Evolutionary conservation across 2,888 invertebrate genomes (phyloP), one percentile per base, ranked within the genome.

Genomic region (Elegia similella): DNA sequence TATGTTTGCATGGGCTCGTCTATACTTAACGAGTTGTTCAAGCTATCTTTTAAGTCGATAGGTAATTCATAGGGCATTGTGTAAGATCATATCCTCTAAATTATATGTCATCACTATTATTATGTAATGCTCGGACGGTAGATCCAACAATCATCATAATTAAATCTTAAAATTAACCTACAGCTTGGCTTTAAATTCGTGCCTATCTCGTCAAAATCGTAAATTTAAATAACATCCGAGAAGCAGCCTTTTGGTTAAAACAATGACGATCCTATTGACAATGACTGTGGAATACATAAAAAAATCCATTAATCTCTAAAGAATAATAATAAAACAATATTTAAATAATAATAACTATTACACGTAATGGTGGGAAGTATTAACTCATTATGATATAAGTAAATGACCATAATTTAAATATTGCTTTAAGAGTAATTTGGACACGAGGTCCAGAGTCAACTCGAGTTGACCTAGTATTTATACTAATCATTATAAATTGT

Each of bases 211-310:
- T 87, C 85, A 81, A 83, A 82, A 82, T 83, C 78, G 75, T 85
- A 80, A 78, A 78, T 82, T 84, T 84, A 82, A 80, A 84, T 81
- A 88, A 86, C 86, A 84, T 88, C 86, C 78, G 85, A 89, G 87
- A 90, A 89, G 90, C 89, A 89, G 89, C 86, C 88, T 89, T 89
- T 89, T 86, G 83, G 84, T 87, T 86, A 76, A 82, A 85, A 86
- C 77, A 78, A 82, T 75, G 76, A 87, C 71, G 63, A 81, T 82
- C 79, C 80, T 84, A 82, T 76, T 81, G 69, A 75, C 76, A 81
- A 90, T 90, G 91, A 91, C 91, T 90, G 91, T 91, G 91, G 90
- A 91, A 90, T 89, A 91, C 83, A 82, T 82, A 72, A 81, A 81
- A 84, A 78, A 75, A n/a, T n/a, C 12, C 63, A 78, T 80, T 81